Evolutionary conservation across 2,113 vertebrate genomes (phyloP).

Genomic region (Myotis yumanensis): DNA sequence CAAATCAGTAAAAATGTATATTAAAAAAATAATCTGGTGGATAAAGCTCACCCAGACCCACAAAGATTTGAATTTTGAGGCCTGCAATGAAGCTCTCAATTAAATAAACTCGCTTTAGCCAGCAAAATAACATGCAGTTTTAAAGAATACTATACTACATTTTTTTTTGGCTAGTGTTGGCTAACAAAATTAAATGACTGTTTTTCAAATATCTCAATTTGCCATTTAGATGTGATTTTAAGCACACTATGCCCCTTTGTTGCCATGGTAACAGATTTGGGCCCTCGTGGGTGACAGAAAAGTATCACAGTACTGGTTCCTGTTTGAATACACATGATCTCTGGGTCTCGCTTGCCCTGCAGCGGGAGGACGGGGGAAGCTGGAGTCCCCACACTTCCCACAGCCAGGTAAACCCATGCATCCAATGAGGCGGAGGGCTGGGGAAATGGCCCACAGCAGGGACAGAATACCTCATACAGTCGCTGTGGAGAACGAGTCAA

Average conservation of each 20-base stretch:
- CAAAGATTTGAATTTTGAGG: slow-evolving; percentile 44
- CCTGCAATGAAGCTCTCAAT: neutral
- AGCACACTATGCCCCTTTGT: slow-evolving; percentile 81
- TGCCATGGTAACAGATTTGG: slow-evolving; percentile 84
- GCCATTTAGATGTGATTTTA: slow-evolving; percentile 84
- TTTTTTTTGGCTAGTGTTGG: slow-evolving; percentile 32
- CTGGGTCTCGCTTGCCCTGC: slow-evolving; percentile 74
- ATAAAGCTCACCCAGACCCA: neutral
- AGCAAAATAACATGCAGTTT: neutral
- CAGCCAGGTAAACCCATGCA: slow-evolving; percentile 75
- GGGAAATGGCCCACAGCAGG: slow-evolving; percentile 77
- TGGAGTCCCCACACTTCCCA: slow-evolving; percentile 69
- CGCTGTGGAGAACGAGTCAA: slow-evolving; percentile 52
- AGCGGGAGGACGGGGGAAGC: slow-evolving; percentile 66
- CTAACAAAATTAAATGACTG: slow-evolving; percentile 66
- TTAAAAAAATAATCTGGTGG: neutral
- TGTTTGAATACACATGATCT: slow-evolving; percentile 80
- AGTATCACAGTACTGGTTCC: slow-evolving; percentile 81
- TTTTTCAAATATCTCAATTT: slow-evolving; percentile 84
- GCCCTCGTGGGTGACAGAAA: slow-evolving; percentile 83
- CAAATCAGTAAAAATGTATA: no score
- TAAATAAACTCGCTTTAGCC: neutral
- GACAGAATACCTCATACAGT: slow-evolving; percentile 69
- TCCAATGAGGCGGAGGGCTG: slow-evolving; percentile 62
- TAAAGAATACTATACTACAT: neutral